Base-by-base conservation (phyloP, 2,888 invertebrate species). In the Dasysyrphus tricinctus region DNA sequence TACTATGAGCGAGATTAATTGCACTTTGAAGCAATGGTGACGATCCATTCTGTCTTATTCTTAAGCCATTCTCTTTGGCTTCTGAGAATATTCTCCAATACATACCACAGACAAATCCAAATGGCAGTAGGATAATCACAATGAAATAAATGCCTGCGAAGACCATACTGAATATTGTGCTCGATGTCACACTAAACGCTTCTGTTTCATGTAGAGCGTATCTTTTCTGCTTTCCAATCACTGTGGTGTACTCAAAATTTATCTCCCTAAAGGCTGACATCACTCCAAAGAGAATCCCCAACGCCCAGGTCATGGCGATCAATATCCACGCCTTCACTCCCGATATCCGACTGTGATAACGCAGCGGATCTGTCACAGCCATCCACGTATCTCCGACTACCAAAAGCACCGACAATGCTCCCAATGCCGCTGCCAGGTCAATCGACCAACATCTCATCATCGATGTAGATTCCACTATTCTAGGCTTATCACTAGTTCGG, bases 361-460 rank as follows among this genome's bases (percentile, higher is more conserved):
- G 94, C 80, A 95, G 90, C 0, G 95, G 94, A 88, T 94, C 94
- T 19, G 94, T 94, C 14, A 95, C 94, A 5, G 94, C 95, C 88
- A 93, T 94, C 92, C 94, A 94, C 65, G 94, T 93, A 89, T 95
- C 94, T 19, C 94, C 92, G 4, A 93, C 93, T 1, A 93, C 92
- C 7, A 93, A 88, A 0, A 93, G 89, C 32, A 93, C 92, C 0
- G 92, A 92, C 70, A 93, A 89, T 0, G 92, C 91, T 37, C 92
- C 92, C 86, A 92, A 77, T 0, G 92, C 92, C 0, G 92, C 92
- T 0, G 92, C 91, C 89, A 93, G 89, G 72, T 93, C 92, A 19
- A 93, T 91, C 16, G 92, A 91, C 92, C 92, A 92, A 63, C 91
- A 92, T 19, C 92, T 89, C 74, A 91, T 88, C 79, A 88, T 89